Evolutionary conservation across 2,888 invertebrate species (phyloP), one percentile per base, ranked within the genome.

Genomic region (Sphaerophoria taeniata): DNA sequence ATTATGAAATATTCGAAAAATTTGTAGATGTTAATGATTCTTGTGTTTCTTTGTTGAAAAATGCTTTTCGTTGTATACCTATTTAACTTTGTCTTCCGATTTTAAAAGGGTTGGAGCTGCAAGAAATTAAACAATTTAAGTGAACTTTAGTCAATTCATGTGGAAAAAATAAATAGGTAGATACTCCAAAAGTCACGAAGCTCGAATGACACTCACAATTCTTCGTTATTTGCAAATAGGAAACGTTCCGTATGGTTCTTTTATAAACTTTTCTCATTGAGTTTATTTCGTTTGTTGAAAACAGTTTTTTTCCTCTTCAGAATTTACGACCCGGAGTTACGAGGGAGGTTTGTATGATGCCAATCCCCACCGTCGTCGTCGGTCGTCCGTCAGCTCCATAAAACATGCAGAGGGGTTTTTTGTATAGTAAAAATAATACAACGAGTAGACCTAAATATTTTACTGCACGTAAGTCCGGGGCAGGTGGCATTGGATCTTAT

Each of bases 401-500:
- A 47, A 70, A 55, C 56, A 63, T 74, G 61, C 67, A 61, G 24
- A 61, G 56, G 34, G 24, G 24, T 24, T 24, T 49, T 70, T 9
- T 47, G 43, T 73, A 60, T n/a, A 33, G 11, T 56, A 7, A 39
- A 4, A 58, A 39, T 39, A 24, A 43, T 43, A 69, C 63, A 12
- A 33, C 47, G 4, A 65, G 39, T 71, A 75, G 71, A 79, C 56
- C 79, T 79, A 79, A 84, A 79, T 84, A 79, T 84, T 84, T 75
- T 43, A 79, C 61, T 58, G 63, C 53, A 67, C 61, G 75, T 75
- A 75, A 79, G 67, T 79, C 75, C 65, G 63, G 71, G 79, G 75
- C 84, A 84, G 79, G 84, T 80, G 79, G 72, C 72, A 74, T 61
- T 75, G 84, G 72, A 75, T 84, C 79, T 75, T 79, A 72, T 84